A percentile compares a stretch with the other conserved stretches of the same genome.
These are phyloP conservation scores for Elgonia sp. DNA, from an alignment of 2,888 invertebrate genomes.

Conservation along the genomic window DNA sequence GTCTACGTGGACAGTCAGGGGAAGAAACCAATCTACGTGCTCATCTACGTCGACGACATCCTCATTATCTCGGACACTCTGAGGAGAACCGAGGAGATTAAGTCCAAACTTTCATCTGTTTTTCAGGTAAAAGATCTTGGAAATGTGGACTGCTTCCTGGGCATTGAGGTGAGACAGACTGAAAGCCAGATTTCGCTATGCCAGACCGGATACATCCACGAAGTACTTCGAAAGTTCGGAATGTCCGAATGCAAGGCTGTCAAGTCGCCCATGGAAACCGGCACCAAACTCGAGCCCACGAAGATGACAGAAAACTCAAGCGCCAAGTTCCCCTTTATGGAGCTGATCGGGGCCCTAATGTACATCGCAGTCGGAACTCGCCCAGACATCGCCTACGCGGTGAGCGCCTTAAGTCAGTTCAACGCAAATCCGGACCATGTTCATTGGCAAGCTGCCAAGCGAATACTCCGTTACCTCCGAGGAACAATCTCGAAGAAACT, in stretches of 20 bases:
- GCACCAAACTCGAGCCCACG: background rate
- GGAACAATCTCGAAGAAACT: background rate
- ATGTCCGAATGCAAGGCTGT: background rate
- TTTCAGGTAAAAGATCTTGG: background rate
- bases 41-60: background rate
- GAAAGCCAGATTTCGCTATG: background rate
- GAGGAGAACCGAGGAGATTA: background rate
- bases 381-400: background rate
- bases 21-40: background rate
- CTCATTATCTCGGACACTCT: background rate
- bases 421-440: background rate
- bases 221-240: background rate
- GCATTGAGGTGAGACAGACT: background rate
- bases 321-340: background rate
- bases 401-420: background rate
- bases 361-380: background rate
- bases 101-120: background rate
- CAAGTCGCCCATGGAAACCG: background rate
- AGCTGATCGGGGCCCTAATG: background rate
- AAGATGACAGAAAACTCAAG: background rate
- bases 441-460: too few relatives aligned
- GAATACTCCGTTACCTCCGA: too few relatives aligned
- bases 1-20: background rate
- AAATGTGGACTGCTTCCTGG: background rate
- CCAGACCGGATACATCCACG: conserved; percentile 7